Evolutionary conservation across 2,888 invertebrate species (phyloP), one percentile per base, ranked within the genome.

Genomic region (Drymonia ruficornis): DNA sequence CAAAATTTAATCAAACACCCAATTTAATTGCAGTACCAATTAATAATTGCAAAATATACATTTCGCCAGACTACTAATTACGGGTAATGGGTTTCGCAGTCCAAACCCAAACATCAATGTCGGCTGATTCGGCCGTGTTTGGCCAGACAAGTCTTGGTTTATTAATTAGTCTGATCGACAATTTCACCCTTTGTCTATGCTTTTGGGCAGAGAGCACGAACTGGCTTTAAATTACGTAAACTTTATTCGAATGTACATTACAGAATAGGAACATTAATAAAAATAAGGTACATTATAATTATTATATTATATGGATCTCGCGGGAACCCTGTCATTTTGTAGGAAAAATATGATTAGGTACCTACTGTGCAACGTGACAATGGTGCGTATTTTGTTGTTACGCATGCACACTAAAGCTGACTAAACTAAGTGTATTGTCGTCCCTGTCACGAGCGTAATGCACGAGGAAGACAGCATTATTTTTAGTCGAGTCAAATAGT

Each of bases 101-200:
- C 68, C 67, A 62, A 74, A 73, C 67, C 76, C 76, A 79, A 79
- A 79, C 66, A 78, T 68, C 67, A 64, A 70, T 71, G 64, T 61
- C 50, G 61, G 60, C 59, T 65, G 62, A 65, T 59, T 66, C 61
- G 51, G 50, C 49, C 56, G 62, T 81, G 74, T 86, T 84, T 84
- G 81, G 72, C 74, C 82, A 84, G 85, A 84, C 85, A 78, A 74
- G 72, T 69, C 80, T 75, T 84, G 82, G 80, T 83, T 85, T 83
- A 85, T 85, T 85, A 84, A 85, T 85, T 81, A 84, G 78, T 59
- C 61, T 63, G 70, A 74, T 71, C 69, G 66, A 54, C 66, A 67
- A 66, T 66, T 71, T 71, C 62, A 64, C 66, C 72, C 70, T 57
- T 69, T 71, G 67, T 61, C 69, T 68, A 59, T 60, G 44, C 42